Evolutionary conservation across 2,113 vertebrate species (phyloP), one percentile per base, ranked within the genome.

Genomic region (Phyllopteryx taeniolatus): DNA sequence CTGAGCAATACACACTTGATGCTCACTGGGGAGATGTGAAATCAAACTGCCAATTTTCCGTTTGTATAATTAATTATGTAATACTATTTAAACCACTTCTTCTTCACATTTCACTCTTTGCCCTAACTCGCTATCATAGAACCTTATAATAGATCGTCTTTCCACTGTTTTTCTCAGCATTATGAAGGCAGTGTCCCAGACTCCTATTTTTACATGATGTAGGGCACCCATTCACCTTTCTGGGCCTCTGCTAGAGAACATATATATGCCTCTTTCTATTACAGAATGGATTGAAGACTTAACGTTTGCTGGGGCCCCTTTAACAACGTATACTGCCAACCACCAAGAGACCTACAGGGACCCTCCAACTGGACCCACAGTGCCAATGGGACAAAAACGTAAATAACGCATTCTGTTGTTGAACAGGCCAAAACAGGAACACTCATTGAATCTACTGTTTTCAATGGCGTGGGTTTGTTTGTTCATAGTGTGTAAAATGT

Each of bases 271-370:
- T 91, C 78, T 91, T 92, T 74, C 86, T 85, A 76, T 92, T 91
- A 60, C 85, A 99, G 98, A 99, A 88, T 99, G 98, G 98, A 95
- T 96, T 72, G 96, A 96, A 89, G 96, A 97, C 67, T 94, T 93
- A 19, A 88, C 94, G 22, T 91, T 95, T 82, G 88, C 95, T 64
- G 94, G 93, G 71, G 92, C 94, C 78, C 95, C 95, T 9, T 88
- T 93, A 83, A 87, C 94, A 88, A 95, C 85, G 87, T 96, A 94
- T 71, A 90, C 95, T 83, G 80, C 94, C 79, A 95, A 93, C 92
- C 95, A 94, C 83, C 93, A 94, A 79, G 96, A 98, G 89, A 93
- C 95, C 74, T 94, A 90, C 94, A 94, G 96, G 89, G 97, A 98
- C 80, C 92, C 94, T 62, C 91, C 81, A 78, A 83, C 85, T 4